Conservation (phyloP, 2,797 vertebrate species). For the Zalophus californianus region DNA sequence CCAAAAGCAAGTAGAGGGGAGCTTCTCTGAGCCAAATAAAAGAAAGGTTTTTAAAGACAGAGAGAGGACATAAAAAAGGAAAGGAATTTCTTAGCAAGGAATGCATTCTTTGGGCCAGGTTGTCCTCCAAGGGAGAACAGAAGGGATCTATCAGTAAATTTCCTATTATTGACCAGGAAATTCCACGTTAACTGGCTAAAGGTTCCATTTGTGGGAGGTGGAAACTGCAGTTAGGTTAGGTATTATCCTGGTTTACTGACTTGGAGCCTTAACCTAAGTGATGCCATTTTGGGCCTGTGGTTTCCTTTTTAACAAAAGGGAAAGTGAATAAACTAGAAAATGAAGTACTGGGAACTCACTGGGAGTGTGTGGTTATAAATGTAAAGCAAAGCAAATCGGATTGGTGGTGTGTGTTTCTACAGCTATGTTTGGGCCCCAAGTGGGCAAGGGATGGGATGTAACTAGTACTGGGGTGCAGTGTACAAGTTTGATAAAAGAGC, state of each 20-base stretch:
- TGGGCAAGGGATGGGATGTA: not conserved
- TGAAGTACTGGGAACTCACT: not conserved
- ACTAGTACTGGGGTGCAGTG: no score
- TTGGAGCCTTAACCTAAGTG: not conserved
- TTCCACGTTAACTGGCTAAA: not conserved
- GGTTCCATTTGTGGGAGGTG: not conserved
- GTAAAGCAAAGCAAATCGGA: not conserved
- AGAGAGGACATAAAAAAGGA: not conserved
- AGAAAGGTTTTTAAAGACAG: not conserved
- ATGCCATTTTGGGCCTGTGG: not conserved
- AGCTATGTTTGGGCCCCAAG: not conserved
- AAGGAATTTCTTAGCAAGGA: not conserved
- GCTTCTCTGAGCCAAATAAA: not conserved
- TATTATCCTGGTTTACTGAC: not conserved
- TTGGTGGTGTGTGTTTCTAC: not conserved
- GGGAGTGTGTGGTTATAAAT: not conserved
- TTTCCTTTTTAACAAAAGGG: not conserved
- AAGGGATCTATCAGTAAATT: not conserved
- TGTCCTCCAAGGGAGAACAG: not conserved
- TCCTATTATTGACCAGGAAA: not conserved
- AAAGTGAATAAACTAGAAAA: not conserved
- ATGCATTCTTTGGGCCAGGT: not conserved
- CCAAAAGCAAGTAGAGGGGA: not conserved
- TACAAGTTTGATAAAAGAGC: not conserved
- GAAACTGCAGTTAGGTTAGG: not conserved